Evolutionary conservation across 2,113 vertebrate species (phyloP).

Genomic region (Poeciliopsis retropinna): DNA sequence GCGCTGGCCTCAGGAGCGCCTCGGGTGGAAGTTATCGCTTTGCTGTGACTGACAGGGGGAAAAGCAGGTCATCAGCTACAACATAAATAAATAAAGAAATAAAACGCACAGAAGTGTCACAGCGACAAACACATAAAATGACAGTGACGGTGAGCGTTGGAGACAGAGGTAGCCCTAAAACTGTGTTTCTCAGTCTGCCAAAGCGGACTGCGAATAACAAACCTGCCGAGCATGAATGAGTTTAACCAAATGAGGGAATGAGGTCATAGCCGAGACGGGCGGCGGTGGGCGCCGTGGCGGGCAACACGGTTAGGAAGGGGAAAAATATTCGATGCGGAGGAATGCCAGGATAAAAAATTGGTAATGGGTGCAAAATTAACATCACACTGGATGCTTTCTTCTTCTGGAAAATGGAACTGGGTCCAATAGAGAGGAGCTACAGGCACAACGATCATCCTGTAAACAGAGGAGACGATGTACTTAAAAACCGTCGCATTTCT

Average conservation of each 20-base stretch:
- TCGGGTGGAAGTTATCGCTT: not conserved
- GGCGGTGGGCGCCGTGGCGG: constrained; percentile 30
- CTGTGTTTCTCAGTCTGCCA: constrained; percentile 14
- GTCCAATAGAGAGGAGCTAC: not conserved
- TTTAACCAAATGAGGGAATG: constrained; percentile 20
- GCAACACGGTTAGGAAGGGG: constrained; percentile 1
- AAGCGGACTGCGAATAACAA: constrained; percentile 11
- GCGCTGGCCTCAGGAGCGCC: not conserved
- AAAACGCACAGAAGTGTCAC: not conserved
- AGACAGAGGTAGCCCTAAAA: constrained; percentile 20
- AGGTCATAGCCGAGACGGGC: constrained; percentile 40
- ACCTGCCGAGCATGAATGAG: constrained; percentile 36
- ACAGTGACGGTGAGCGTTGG: not conserved
- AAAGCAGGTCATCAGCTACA: constrained; percentile 3
- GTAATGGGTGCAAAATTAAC: constrained; percentile 13
- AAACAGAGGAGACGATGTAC: not conserved
- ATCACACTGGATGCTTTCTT: not conserved
- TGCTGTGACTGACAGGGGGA: constrained; percentile 4
- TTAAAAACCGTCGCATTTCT: not conserved
- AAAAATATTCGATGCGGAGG: constrained; percentile 16
- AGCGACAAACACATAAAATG: not conserved
- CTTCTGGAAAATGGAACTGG: not conserved
- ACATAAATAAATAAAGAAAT: not conserved
- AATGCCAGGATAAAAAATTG: constrained; percentile 23
- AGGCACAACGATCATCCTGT: not conserved